Evolutionary conservation across 2,888 invertebrate genomes (phyloP), one percentile per base, ranked within the genome.

Genomic region (Herminia tarsipennalis): DNA sequence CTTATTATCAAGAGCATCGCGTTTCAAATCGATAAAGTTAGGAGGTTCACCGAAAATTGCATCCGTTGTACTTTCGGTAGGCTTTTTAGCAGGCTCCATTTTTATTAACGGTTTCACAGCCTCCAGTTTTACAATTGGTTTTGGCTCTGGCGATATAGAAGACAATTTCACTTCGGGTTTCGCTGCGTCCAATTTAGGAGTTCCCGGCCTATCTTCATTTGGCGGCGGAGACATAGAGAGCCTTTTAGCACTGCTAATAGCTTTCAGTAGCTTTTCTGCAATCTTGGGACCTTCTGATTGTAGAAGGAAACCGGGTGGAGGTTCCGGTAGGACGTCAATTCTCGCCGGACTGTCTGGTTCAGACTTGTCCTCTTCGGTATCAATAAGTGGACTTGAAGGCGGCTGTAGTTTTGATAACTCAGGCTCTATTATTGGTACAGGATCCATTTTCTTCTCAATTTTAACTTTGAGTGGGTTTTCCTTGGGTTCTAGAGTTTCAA

Each of bases 251-350:
- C 86, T 93, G 79, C 86, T 93, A 78, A 84, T 92, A 3, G 93
- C 94, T 70, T 93, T 93, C 0, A 94, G 81, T 2, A 94, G 88
- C 68, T 93, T 94, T 58, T 94, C 94, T 0, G 94, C 94, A 61
- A 94, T 94, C 51, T 94, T 94, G 0, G 93, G 92, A 1, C 91
- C 92, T 58, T 92, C 91, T 2, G 92, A 86, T 54, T 92, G 91
- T 6, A 92, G 65, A 1, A 89, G 73, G 71, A 92, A 92, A 0
- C 77, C 88, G 1, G 89, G 87, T 0, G 92, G 92, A 1, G 92
- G 91, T 52, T 92, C 92, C 0, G 92, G 91, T n/a, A 92, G 55
- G 0, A 88, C 89, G 55, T 92, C 92, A 5, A 88, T 81, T n/a
- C 91, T 70, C 9, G 88, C 86, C 1, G 88, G 88, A 62, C 90